These are phyloP conservation scores for Jordanella pulchra DNA, from an alignment of 2,797 vertebrate genomes.

Conservation along the genomic window DNA sequence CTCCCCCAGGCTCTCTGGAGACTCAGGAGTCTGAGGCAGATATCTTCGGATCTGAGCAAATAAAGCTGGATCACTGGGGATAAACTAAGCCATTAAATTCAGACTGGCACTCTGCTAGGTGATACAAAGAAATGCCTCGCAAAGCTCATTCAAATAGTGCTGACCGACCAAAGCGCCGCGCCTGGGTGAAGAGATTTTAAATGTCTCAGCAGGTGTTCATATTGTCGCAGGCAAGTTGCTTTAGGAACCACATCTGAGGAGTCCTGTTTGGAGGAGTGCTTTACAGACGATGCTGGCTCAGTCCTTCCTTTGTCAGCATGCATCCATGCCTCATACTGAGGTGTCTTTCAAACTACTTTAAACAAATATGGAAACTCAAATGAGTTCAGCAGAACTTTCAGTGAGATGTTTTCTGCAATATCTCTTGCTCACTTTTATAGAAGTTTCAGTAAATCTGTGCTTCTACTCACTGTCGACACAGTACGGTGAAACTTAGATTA, in stretches of 20 bases:
- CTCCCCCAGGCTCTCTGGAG: not conserved
- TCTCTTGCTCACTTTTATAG: not conserved
- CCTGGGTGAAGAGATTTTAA: not conserved
- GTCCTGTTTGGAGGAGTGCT: not conserved
- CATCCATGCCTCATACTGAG: not conserved
- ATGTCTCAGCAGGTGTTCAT: not conserved
- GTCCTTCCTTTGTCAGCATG: conserved; percentile 3
- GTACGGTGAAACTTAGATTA: not conserved
- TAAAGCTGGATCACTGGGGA: not conserved
- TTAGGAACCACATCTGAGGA: not conserved
- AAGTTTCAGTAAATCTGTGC: not conserved
- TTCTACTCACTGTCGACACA: not conserved
- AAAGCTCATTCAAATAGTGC: conserved; percentile 1
- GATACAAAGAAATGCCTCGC: not conserved
- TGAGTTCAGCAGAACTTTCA: not conserved
- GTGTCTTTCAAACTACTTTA: conserved; percentile 2
- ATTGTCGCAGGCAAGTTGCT: conserved; percentile 2
- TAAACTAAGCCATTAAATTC: conserved; percentile 12
- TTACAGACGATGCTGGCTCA: not conserved
- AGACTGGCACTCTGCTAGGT: not conserved
- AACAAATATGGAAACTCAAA: not conserved
- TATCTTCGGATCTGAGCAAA: not conserved
- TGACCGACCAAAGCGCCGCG: not conserved
- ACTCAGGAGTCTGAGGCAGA: not conserved
- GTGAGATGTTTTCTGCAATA: not conserved